Evolutionary conservation across 2,797 vertebrate genomes (phyloP).

Genomic region (Eremophila alpestris): DNA sequence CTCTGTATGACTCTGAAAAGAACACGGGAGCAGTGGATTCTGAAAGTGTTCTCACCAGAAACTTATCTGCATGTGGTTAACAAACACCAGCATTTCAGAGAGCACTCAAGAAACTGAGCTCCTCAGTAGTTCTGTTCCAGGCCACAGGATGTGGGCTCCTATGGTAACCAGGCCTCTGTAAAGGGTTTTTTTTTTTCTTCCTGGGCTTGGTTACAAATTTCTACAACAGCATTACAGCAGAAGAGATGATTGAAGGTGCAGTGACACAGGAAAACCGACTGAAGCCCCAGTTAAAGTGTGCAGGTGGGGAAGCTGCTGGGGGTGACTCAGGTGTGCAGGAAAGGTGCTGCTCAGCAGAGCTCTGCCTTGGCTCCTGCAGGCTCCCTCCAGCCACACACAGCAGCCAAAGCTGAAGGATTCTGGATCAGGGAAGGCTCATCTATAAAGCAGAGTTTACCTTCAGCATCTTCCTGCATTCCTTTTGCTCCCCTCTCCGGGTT

Average conservation of each 20-base stretch:
- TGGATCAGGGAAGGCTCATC: no score
- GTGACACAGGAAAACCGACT: neutral
- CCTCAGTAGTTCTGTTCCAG: neutral
- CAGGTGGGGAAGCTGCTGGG: neutral
- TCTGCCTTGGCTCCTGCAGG: neutral
- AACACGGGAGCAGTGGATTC: neutral
- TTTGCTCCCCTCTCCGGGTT: neutral
- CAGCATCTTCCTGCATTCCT: neutral
- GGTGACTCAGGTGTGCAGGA: neutral
- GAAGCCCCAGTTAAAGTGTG: neutral
- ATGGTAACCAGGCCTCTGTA: neutral
- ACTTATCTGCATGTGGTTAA: neutral
- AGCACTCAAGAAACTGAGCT: neutral
- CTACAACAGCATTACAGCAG: neutral
- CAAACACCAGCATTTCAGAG: neutral
- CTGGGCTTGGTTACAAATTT: neutral
- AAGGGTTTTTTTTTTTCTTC: neutral
- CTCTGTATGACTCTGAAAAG: neutral
- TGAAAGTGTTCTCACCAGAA: neutral
- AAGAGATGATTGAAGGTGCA: neutral
- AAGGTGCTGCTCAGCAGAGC: neutral
- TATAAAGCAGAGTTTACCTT: neutral
- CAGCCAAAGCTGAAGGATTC: neutral
- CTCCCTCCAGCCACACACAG: neutral
- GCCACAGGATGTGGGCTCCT: slow-evolving; percentile 43